Conservation (phyloP, 2,888 invertebrate species). For the Melanostoma scalare region DNA sequence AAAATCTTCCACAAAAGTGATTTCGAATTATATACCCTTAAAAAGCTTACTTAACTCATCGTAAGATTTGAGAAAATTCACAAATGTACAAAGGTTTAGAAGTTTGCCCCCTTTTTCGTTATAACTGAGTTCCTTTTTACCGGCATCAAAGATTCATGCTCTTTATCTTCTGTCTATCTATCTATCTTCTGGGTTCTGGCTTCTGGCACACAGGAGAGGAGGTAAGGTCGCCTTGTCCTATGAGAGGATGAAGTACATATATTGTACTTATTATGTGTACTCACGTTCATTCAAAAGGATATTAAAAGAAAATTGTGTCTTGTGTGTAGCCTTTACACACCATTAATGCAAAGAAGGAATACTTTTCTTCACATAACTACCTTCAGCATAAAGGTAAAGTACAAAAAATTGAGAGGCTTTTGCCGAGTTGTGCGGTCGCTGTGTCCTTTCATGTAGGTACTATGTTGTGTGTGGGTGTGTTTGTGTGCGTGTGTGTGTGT, state of each 20-base stretch:
- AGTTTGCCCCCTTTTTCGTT: conserved; percentile 22
- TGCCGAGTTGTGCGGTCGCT: conserved; percentile 3
- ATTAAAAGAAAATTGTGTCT: conserved; percentile 47
- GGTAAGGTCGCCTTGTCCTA: conserved; percentile 63
- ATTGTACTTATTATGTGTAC: conserved; percentile 15
- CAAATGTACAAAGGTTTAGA: too few species aligned
- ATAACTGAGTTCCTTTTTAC: conserved; percentile 31
- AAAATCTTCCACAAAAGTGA: too few species aligned
- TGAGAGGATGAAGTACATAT: conserved; percentile 35
- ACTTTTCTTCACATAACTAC: conserved; percentile 11
- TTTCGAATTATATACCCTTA: too few species aligned
- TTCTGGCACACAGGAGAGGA: conserved; percentile 40
- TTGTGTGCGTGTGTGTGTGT: neutral
- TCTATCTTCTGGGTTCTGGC: conserved; percentile 27
- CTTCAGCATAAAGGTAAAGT: neutral
- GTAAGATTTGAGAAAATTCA: too few species aligned
- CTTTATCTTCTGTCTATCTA: conserved; percentile 8
- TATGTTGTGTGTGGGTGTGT: too few species aligned
- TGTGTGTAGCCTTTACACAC: conserved; percentile 45
- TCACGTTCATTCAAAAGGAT: conserved; percentile 64
- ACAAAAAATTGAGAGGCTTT: conserved; percentile 46
- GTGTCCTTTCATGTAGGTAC: neutral
- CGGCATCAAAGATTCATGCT: conserved; percentile 67
- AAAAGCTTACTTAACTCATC: too few species aligned
- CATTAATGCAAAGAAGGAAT: conserved; percentile 47